These are phyloP conservation scores for Hirtodrosophila trivittata DNA, from an alignment of 2,888 invertebrate species.

Conservation along the genomic window DNA sequence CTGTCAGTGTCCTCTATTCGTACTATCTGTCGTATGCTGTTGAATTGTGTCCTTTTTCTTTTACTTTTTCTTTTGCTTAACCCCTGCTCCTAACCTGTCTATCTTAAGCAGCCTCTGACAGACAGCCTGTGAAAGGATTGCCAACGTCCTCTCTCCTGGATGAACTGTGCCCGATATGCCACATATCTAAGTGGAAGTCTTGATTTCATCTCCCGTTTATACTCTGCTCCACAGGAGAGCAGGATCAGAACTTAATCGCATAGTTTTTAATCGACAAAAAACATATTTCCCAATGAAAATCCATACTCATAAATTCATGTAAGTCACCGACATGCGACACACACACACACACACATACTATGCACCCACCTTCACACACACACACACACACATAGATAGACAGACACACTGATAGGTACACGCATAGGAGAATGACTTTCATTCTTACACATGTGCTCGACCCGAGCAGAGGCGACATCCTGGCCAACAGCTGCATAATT, in stretches of 20 bases:
- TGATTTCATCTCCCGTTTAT: background rate
- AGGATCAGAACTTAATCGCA: too few species aligned
- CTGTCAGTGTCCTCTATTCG: slow-evolving; percentile 11
- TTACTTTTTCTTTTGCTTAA: slow-evolving; percentile 1
- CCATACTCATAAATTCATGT: too few species aligned
- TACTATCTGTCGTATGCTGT: slow-evolving; percentile 9
- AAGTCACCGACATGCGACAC: too few species aligned
- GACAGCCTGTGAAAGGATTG: slow-evolving; percentile 53
- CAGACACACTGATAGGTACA: background rate
- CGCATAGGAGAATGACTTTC: background rate
- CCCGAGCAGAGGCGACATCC: too few species aligned
- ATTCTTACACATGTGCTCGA: background rate
- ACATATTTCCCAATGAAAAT: background rate
- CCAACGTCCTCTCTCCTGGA: background rate
- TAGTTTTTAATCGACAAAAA: too few species aligned
- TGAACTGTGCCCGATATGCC: background rate
- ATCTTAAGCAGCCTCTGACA: slow-evolving; percentile 50
- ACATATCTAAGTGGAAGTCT: background rate
- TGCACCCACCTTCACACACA: background rate
- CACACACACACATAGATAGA: background rate
- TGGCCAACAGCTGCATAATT: slow-evolving; percentile 59
- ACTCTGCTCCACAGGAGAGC: too few species aligned
- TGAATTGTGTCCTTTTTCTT: slow-evolving; percentile 7
- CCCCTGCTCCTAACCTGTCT: slow-evolving; percentile 19
- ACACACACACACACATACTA: slow-evolving; percentile 1